Evolutionary conservation across 2,113 vertebrate species (phyloP), one percentile per base, ranked within the genome.

Genomic region (Nothoprocta pentlandii): DNA sequence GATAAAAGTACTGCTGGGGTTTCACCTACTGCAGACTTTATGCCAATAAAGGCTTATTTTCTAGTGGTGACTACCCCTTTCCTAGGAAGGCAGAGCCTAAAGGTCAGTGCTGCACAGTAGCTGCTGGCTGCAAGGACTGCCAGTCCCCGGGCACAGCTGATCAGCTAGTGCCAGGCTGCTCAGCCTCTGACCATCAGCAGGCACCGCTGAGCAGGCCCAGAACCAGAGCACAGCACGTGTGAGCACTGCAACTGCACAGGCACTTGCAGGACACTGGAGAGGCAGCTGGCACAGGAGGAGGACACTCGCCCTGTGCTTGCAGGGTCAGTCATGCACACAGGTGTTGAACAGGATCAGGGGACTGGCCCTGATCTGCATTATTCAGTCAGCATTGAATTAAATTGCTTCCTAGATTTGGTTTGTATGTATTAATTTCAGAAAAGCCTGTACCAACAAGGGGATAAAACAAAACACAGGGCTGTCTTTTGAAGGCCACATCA

Each of bases 331-430:
- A 44, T 11, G 9, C 6, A 59, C 1, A 12, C 21, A 44, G 1
- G 7, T 36, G 51, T 5, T 7, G 7, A 70, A 62, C 34, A 32
- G 44, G 59, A 41, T 0, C 54, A 1, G 16, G 34, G 2, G 10
- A 64, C 25, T 12, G 14, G 42, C 10, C 23, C 0, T 39, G 67
- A 32, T 41, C 26, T 36, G 13, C 14, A 4, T 53, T 67, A 78
- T 5, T 46, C 85, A n/a, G 10, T 44, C 26, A 59, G n/a, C 64
- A 70, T 0, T 62, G 54, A 94, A 58, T 30, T 8, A 80, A 21
- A 69, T 25, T 2, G 30, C 30, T 36, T 89, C 41, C 63, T 53
- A 69, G 16, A 80, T 30, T 85, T 85, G 39, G 64, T 0, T 23
- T 8, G 82, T 26, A 19, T 7, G 14, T 3, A 36, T 44, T 46